These are phyloP conservation scores for Ianthella basta DNA, from an alignment of 37 sponge, comb jelly and placozoan species.

Conservation along the genomic window DNA sequence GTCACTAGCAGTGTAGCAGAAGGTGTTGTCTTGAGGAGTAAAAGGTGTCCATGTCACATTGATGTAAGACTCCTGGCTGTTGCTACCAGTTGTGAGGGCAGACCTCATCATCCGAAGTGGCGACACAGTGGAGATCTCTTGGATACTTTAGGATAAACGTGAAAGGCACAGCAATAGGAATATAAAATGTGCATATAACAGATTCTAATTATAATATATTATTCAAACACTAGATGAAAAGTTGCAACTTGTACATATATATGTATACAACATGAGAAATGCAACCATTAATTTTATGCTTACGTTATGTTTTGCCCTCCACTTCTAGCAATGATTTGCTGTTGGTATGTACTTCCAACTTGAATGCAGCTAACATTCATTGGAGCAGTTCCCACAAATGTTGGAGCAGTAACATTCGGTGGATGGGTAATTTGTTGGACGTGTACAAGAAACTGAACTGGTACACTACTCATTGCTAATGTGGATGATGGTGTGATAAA, in stretches of 20 bases:
- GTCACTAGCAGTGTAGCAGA: conserved; percentile 35
- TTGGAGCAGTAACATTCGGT: background rate
- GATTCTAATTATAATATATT: no score
- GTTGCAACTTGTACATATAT: no score
- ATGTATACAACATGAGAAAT: no score
- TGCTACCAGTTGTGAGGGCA: background rate
- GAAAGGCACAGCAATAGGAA: no score
- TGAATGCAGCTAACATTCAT: conserved; percentile 30
- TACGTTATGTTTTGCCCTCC: conserved; percentile 22
- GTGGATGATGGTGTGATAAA: background rate
- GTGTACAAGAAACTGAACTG: conserved; percentile 38
- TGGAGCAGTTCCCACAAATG: conserved; percentile 1
- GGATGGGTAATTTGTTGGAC: background rate
- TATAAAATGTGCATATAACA: no score
- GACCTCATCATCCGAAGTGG: conserved; percentile 25
- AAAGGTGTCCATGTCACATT: conserved; percentile 39
- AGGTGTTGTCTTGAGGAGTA: background rate
- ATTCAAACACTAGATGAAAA: no score
- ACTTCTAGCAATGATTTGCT: conserved; percentile 7
- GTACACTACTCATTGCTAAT: conserved; percentile 38
- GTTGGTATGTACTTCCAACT: conserved; percentile 20
- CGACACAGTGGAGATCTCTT: conserved; percentile 29
- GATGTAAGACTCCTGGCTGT: conserved; percentile 6
- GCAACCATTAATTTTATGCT: background rate
- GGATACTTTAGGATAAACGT: conserved; percentile 9